Evolutionary conservation across 2,888 invertebrate genomes (phyloP), one percentile per base, ranked within the genome.

Genomic region (Megastigmus dorsalis): DNA sequence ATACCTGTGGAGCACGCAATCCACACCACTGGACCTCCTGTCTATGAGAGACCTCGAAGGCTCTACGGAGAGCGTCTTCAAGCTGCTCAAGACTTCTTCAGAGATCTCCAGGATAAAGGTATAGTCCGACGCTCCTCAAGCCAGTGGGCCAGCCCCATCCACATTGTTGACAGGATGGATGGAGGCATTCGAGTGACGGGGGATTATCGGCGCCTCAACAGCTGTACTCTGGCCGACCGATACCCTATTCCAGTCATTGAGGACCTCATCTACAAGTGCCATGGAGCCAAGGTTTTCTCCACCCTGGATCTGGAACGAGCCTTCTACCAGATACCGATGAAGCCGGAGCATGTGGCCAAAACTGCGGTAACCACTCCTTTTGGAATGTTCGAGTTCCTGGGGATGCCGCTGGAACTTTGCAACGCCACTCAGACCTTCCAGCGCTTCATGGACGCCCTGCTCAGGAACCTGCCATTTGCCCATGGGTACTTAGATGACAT

Each of bases 131-230:
- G 28, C 0, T 43, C 60, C 3, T 60, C 28, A 6, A 60, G 41
- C 18, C 60, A 60, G 13, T 60, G 60, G 60, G 60, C 60, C 28
- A 60, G 43, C 60, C 43, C 43, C 4, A 28, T 43, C 0, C 43
- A 43, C 15, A 0, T 60, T 1, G 60, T 45, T 7, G 43, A n/a
- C 15, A 60, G 30, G 18, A 2, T 0, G 3, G 18, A 9, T 4
- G 60, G 60, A 26, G 43, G 15, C 5, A 28, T 5, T n/a, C n/a
- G 43, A 2, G 26, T 43, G 7, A 60, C 60, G 1, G 43, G 26
- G 1, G 60, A 60, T 30, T 60, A 60, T 15, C 23, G 43, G 4
- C 43, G 41, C 6, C 28, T 60, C 15, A 60, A 60, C 43, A 43
- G 43, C n/a, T 6, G 15, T 7, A 60, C 60, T 3, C 2, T 43